Percentiles rank a stretch among this genome's conserved stretches.
Conservation (phyloP, 2,888 invertebrate species). For the Nemurella pictetii region DNA sequence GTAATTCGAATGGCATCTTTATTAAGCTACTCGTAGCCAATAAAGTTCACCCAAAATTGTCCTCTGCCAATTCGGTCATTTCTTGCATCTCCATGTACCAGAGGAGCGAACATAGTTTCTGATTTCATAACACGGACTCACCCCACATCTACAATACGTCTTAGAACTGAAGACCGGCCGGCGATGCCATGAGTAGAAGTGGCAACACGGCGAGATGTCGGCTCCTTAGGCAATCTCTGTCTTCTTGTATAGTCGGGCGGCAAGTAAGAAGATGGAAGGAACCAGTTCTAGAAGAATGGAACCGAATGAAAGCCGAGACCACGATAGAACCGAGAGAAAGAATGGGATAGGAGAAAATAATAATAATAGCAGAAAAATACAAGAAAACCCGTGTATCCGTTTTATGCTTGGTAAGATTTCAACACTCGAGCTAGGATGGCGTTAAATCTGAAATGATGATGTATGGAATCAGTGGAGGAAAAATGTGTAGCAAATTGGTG, state of each 20-base stretch:
- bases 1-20: too few relatives aligned
- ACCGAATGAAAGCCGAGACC: slow-evolving; percentile 11
- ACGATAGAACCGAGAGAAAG: neutral
- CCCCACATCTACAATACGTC: neutral
- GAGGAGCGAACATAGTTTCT: neutral
- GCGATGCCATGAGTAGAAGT: neutral
- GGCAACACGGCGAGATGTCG: slow-evolving; percentile 11
- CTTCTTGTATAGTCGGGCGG: neutral
- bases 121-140: neutral
- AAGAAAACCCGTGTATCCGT: neutral
- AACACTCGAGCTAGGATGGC: neutral
- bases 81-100: neutral
- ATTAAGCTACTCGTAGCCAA: too few relatives aligned
- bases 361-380: neutral
- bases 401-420: neutral
- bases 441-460: neutral
- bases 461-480: neutral
- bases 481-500: neutral
- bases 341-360: slow-evolving; percentile 1
- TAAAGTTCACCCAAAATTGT: neutral
- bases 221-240: neutral
- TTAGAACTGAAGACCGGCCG: neutral
- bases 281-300: slow-evolving; percentile 36
- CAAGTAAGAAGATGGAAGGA: slow-evolving; percentile 24
- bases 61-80: neutral